A percentile compares a stretch with the other conserved stretches of the same genome.
These are phyloP conservation scores for Equus przewalskii DNA, from an alignment of 2,113 vertebrate genomes.

Conservation along the genomic window DNA sequence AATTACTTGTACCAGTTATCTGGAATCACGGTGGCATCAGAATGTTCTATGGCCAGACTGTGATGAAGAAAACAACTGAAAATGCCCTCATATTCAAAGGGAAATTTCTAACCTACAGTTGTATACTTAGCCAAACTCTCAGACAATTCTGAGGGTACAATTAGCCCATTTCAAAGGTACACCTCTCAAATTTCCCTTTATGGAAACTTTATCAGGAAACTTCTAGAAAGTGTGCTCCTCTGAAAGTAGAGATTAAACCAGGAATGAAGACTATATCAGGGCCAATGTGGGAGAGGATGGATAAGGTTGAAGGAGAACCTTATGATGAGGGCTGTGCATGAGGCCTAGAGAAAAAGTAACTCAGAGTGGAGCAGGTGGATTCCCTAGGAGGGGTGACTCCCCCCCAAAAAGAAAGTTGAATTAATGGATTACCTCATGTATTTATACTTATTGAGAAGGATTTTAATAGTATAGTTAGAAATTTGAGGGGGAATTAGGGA, in stretches of 20 bases:
- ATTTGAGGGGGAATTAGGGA: background rate
- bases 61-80: background rate
- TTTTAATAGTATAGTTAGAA: background rate
- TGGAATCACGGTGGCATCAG: background rate
- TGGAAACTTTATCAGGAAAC: background rate
- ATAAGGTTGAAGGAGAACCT: background rate
- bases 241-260: constrained; percentile 1
- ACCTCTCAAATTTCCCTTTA: background rate
- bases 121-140: background rate
- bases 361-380: background rate
- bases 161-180: background rate
- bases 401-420: background rate
- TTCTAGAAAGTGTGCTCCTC: background rate
- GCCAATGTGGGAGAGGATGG: background rate
- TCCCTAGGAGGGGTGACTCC: background rate
- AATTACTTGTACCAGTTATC: background rate
- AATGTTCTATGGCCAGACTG: background rate
- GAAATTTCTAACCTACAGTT: background rate
- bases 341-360: background rate
- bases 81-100: background rate
- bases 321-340: background rate
- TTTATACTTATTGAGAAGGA: background rate
- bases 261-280: background rate
- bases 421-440: background rate
- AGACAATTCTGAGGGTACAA: background rate